Percentiles rank a stretch among this genome's conserved stretches.
phyloP scores from a whole-genome alignment of 2,797 vertebrate genomes.

The Enteromius treurensis region DNA sequence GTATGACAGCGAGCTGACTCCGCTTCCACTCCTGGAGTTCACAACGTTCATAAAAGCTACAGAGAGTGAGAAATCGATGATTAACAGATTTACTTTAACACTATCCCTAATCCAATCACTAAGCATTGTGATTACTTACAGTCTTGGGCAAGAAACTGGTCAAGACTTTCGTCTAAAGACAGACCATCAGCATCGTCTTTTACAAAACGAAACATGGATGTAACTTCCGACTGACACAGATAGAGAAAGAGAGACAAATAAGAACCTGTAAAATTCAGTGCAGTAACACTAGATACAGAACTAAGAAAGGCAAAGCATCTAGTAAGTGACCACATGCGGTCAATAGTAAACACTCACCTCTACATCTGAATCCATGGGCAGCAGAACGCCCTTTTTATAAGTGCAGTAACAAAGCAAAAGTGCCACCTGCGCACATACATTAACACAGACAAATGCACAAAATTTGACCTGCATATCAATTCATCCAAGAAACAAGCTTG shows the following conservation, averaged over 20 bases:
- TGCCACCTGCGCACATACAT: conserved; percentile 76
- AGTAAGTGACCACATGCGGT: background rate
- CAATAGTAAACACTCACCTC: conserved; percentile 77
- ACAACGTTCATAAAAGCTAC: conserved; percentile 52
- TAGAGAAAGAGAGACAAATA: conserved; percentile 10
- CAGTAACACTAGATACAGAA: background rate
- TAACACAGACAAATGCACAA: conserved; percentile 1
- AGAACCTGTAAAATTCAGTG: background rate
- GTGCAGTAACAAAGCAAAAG: conserved; percentile 86
- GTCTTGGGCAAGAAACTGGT: conserved; percentile 79
- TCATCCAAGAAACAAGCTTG: background rate
- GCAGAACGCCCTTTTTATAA: conserved; percentile 81
- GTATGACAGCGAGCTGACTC: conserved; percentile 55
- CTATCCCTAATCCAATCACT: too few relatives aligned
- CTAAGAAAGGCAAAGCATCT: background rate
- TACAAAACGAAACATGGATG: conserved; percentile 82
- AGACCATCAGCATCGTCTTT: conserved; percentile 82
- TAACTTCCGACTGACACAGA: conserved; percentile 82
- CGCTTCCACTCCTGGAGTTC: conserved; percentile 17
- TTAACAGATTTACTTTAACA: background rate
- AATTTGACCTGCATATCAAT: background rate
- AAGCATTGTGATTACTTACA: conserved; percentile 70
- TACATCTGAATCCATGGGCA: conserved; percentile 79
- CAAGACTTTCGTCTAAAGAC: conserved; percentile 80
- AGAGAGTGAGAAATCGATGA: conserved; percentile 44